These are phyloP conservation scores for Oryzias celebensis DNA, from an alignment of 2,113 vertebrate genomes.

Conservation along the genomic window DNA sequence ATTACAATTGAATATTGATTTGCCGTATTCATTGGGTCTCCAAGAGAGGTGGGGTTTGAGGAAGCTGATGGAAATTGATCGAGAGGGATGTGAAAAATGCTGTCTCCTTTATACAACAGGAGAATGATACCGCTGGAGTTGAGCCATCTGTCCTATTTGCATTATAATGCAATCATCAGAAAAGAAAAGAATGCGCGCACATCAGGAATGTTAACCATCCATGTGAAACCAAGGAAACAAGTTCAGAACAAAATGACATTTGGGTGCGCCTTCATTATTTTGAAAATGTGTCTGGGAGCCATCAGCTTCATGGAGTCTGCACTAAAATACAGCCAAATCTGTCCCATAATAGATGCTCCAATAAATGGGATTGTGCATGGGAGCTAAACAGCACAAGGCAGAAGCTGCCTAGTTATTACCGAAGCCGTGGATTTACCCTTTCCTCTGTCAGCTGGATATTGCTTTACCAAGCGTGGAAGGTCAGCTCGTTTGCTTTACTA, in stretches of 20 bases:
- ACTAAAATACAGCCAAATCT: slow-evolving; percentile 35
- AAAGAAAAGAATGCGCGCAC: slow-evolving; percentile 8
- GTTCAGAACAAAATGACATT: slow-evolving; percentile 6
- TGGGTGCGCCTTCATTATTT: slow-evolving; percentile 33
- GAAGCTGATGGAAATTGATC: slow-evolving; percentile 36
- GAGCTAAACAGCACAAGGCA: slow-evolving; percentile 35
- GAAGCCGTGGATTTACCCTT: slow-evolving; percentile 55
- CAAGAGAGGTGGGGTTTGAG: slow-evolving; percentile 16
- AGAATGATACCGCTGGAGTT: slow-evolving; percentile 8
- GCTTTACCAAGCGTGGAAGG: slow-evolving; percentile 44
- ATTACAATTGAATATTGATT: slow-evolving; percentile 38
- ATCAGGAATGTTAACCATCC: slow-evolving; percentile 1
- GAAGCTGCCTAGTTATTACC: slow-evolving; percentile 38
- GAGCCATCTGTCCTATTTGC: slow-evolving; percentile 13
- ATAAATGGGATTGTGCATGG: slow-evolving; percentile 46
- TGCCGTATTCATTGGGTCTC: slow-evolving; percentile 17
- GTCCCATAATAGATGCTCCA: slow-evolving; percentile 33
- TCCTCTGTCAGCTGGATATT: slow-evolving; percentile 48
- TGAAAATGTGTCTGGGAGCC: slow-evolving; percentile 28
- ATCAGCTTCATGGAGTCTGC: slow-evolving; percentile 13
- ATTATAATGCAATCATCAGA: slow-evolving; percentile 12
- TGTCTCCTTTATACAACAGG: neutral
- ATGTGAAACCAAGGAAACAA: slow-evolving; percentile 5
- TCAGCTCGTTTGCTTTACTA: slow-evolving; percentile 66
- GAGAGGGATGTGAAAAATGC: slow-evolving; percentile 3